Evolutionary conservation across 2,888 invertebrate genomes (phyloP).

Genomic region (Cerastoderma edule): DNA sequence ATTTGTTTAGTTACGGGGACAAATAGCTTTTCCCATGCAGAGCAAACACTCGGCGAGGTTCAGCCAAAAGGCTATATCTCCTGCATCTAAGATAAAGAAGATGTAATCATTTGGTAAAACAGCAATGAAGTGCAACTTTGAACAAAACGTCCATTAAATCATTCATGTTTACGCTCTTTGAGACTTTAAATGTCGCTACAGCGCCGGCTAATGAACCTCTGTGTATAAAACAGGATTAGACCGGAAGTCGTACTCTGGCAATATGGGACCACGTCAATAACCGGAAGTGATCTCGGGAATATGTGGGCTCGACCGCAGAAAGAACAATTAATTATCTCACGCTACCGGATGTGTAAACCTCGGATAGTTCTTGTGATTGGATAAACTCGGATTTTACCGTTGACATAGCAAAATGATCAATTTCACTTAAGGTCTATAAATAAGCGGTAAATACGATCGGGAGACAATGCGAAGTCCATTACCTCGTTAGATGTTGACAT

Average conservation of each 20-base stretch:
- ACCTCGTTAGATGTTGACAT: slow-evolving; percentile 51
- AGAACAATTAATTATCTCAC: slow-evolving; percentile 58
- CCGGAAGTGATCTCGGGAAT: slow-evolving; percentile 36
- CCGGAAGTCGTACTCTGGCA: slow-evolving; percentile 38
- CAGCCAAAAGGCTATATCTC: too few species aligned
- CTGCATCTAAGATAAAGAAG: too few species aligned
- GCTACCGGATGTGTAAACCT: slow-evolving; percentile 45
- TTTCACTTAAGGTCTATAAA: slow-evolving; percentile 54
- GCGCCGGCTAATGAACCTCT: slow-evolving; percentile 23
- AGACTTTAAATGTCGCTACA: slow-evolving; percentile 17
- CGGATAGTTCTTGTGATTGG: slow-evolving; percentile 41
- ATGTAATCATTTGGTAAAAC: too few species aligned
- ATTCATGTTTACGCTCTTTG: slow-evolving; percentile 17
- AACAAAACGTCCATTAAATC: slow-evolving; percentile 20
- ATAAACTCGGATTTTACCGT: slow-evolving; percentile 43
- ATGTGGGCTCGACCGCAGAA: slow-evolving; percentile 47
- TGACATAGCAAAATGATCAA: slow-evolving; percentile 60
- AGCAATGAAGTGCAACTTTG: too few species aligned
- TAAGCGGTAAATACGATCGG: slow-evolving; percentile 46
- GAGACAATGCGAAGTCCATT: slow-evolving; percentile 53
- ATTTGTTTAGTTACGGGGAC: too few species aligned
- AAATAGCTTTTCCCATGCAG: too few species aligned
- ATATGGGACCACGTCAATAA: slow-evolving; percentile 27
- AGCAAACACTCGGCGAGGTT: too few species aligned
- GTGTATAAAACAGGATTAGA: slow-evolving; percentile 24